phyloP scores from a whole-genome alignment of 2,888 invertebrate genomes.

The Sipha maydis region DNA sequence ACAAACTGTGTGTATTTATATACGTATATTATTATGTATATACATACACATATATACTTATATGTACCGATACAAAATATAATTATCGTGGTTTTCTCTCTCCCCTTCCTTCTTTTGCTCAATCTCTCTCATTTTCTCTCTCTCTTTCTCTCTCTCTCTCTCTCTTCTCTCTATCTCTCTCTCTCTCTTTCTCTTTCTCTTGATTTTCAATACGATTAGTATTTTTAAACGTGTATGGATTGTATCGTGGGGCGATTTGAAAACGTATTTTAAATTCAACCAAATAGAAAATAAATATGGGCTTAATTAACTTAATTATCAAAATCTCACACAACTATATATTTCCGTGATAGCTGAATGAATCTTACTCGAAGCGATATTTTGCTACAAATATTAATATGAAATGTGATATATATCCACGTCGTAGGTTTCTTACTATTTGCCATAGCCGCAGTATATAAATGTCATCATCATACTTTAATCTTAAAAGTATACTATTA shows the following conservation, averaged over 20 bases:
- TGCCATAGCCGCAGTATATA: too few species aligned
- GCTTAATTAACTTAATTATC: neutral
- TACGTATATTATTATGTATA: too few species aligned
- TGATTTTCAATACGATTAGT: neutral
- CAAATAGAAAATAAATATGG: neutral
- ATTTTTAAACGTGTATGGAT: neutral
- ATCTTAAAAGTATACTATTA: too few species aligned
- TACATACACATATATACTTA: too few species aligned
- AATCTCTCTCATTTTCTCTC: neutral
- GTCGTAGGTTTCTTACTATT: too few species aligned
- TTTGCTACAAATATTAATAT: too few species aligned
- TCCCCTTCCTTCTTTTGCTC: neutral
- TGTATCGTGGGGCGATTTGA: neutral
- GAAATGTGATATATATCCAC: too few species aligned
- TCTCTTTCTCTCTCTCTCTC: neutral
- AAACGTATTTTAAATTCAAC: neutral
- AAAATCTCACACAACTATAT: too few species aligned
- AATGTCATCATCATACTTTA: too few species aligned
- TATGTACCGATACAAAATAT: neutral
- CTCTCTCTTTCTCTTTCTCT: neutral
- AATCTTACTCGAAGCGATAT: too few species aligned
- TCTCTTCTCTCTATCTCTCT: neutral
- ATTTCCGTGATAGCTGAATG: too few species aligned
- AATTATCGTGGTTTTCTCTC: conserved; percentile 3
- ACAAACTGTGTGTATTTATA: neutral